Percentiles rank a stretch among this genome's conserved stretches.
phyloP scores from a whole-genome alignment of 1,140 invertebrate genomes.

The Drosophila arawakana region DNA sequence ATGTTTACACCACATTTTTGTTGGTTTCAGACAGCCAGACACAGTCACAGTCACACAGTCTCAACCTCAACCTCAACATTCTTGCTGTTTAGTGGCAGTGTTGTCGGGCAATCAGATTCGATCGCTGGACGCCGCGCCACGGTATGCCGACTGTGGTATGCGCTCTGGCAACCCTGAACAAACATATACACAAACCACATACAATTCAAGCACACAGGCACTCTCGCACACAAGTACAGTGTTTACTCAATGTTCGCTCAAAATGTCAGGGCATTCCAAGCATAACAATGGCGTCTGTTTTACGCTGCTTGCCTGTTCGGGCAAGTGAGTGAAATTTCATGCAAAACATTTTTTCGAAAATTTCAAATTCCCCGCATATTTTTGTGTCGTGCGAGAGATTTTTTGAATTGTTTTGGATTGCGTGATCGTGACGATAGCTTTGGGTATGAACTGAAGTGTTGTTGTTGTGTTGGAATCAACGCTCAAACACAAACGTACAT shows the following conservation, averaged over 20 bases:
- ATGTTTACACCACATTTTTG: slow-evolving; percentile 13
- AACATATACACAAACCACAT: not conserved
- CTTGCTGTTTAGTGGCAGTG: slow-evolving; percentile 37
- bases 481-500: not conserved
- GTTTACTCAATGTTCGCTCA: slow-evolving; percentile 44
- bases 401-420: slow-evolving; percentile 20
- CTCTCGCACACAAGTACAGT: not conserved
- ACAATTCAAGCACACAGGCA: not conserved
- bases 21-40: not conserved
- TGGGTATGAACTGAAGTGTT: not conserved
- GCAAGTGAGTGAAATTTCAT: slow-evolving; percentile 82
- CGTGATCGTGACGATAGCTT: slow-evolving; percentile 36
- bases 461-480: not conserved
- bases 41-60: not conserved
- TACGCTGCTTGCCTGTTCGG: slow-evolving; percentile 73
- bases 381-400: slow-evolving; percentile 54
- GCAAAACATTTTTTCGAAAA: slow-evolving; percentile 81
- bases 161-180: slow-evolving; percentile 46
- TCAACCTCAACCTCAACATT: slow-evolving; percentile 41
- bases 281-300: slow-evolving; percentile 74
- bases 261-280: slow-evolving; percentile 67
- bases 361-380: slow-evolving; percentile 82
- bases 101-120: slow-evolving; percentile 50
- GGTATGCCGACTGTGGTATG: slow-evolving; percentile 24
- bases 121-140: slow-evolving; percentile 33